Evolutionary conservation across 1,140 invertebrate genomes (phyloP), one percentile per base, ranked within the genome.

Genomic region (Campoletis sonorensis): DNA sequence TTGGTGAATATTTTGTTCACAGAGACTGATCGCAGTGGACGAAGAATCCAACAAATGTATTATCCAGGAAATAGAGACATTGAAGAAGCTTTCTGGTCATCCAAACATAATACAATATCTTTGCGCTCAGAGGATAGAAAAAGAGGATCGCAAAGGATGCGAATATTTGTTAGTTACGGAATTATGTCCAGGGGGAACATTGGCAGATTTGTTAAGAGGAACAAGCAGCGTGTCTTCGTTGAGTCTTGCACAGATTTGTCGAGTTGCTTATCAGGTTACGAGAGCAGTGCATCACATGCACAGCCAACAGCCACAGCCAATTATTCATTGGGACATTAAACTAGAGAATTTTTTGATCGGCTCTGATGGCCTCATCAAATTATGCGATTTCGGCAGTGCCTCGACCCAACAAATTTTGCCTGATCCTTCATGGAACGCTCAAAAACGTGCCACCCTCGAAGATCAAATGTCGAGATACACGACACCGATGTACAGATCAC

Each of bases 351-450:
- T 95, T 83, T 90, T 98, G 13, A 93, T 99, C 37, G 95, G 96
- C 83, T 90, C 92, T 81, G 94, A 96, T 87, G 97, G 98, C 82
- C 94, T 94, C 84, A 95, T 99, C 51, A 99, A 99, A 92, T 92
- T 99, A 70, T 99, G 99, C 93, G 99, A 99, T 93, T 99, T 99
- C 95, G 99, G 99, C 1, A 99, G 98, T 87, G 96, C 98, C 1
- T 99, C 98, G 33, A 96, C 95, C 23, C 95, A 98, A 88, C 93
- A 96, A 45, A 96, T 96, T 90, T 88, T 94, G 73, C 98, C 98
- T 26, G 96, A 98, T 89, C 93, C 95, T 27, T 95, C 95, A 51
- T 99, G 99, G 99, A 96, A 95, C 87, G 97, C 97, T 70, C 96
- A 97, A 86, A 96, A 98, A 92, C 94, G 98, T 85, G 96, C 96